A percentile compares a stretch with the other conserved stretches of the same genome.
Conservation (phyloP, 2,113 vertebrate genomes). For the Atractosteus spatula region DNA sequence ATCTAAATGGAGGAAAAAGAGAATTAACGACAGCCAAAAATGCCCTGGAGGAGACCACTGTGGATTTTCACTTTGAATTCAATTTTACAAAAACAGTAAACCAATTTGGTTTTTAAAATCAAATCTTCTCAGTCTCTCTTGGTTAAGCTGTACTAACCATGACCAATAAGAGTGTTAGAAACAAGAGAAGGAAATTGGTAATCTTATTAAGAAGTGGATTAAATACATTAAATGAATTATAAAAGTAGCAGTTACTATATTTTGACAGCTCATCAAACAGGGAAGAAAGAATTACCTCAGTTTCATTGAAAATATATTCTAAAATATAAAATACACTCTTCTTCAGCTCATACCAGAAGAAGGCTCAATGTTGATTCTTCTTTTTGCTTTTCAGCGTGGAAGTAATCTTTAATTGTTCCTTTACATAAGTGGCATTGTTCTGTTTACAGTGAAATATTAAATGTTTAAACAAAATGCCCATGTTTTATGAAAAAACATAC, state of each 20-base stretch:
- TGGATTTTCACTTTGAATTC: not conserved
- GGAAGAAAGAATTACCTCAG: not conserved
- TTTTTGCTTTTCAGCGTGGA: no score
- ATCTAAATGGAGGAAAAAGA: not conserved
- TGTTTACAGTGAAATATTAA: no score
- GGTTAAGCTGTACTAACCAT: not conserved
- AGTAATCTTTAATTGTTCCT: no score
- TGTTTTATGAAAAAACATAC: no score
- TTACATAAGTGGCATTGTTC: no score
- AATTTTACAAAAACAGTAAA: slow-evolving; percentile 14
- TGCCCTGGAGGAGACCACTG: not conserved
- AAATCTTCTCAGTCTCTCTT: not conserved
- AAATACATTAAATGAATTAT: slow-evolving; percentile 8
- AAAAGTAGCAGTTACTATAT: slow-evolving; percentile 5
- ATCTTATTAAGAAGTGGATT: slow-evolving; percentile 23
- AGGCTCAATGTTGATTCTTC: no score
- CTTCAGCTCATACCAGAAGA: no score
- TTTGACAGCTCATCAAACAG: slow-evolving; percentile 24
- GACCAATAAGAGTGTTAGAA: slow-evolving; percentile 26
- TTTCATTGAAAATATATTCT: no score
- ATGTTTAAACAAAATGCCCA: no score
- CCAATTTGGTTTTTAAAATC: slow-evolving; percentile 2
- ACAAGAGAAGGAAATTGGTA: slow-evolving; percentile 16
- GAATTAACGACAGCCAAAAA: not conserved
- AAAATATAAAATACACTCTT: no score